These are phyloP conservation scores for Dastarcus helophoroides DNA, from an alignment of 2,888 invertebrate genomes.

Conservation along the genomic window DNA sequence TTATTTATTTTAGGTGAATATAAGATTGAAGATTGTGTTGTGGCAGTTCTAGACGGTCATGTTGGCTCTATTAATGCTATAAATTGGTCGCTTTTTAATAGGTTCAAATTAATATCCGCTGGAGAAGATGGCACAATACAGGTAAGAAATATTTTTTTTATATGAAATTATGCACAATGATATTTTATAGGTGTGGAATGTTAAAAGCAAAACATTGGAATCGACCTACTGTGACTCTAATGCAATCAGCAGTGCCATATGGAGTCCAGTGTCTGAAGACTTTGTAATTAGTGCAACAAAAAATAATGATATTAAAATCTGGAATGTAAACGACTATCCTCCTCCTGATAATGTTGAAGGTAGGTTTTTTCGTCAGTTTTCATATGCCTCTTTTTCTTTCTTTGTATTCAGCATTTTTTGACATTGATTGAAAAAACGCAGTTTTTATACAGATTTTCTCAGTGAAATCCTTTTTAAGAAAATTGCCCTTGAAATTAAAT, in stretches of 20 bases:
- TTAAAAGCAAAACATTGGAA: constrained; percentile 41
- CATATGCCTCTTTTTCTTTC: too few species aligned
- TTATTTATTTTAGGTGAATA: constrained; percentile 6
- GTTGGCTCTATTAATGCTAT: constrained; percentile 38
- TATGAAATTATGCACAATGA: constrained; percentile 3
- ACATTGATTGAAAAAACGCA: too few species aligned
- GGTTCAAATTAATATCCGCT: constrained; percentile 46
- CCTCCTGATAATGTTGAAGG: constrained; percentile 25
- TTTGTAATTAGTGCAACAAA: constrained; percentile 54
- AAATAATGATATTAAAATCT: constrained; percentile 54
- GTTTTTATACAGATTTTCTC: too few species aligned
- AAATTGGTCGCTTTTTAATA: constrained; percentile 28
- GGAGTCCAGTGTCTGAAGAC: constrained; percentile 52
- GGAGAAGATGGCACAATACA: constrained; percentile 59
- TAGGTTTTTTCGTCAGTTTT: too few species aligned
- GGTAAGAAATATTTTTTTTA: constrained; percentile 35
- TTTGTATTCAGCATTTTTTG: too few species aligned
- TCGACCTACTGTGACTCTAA: constrained; percentile 49
- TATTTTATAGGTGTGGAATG: constrained; percentile 51
- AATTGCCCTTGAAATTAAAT: too few species aligned
- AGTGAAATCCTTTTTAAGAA: too few species aligned
- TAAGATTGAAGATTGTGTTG: constrained; percentile 15
- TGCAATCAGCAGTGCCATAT: constrained; percentile 46
- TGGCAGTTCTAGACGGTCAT: constrained; percentile 37
- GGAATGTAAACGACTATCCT: constrained; percentile 45